These are phyloP conservation scores for Tipula vernalis DNA, from an alignment of 2,888 invertebrate genomes.

Conservation along the genomic window DNA sequence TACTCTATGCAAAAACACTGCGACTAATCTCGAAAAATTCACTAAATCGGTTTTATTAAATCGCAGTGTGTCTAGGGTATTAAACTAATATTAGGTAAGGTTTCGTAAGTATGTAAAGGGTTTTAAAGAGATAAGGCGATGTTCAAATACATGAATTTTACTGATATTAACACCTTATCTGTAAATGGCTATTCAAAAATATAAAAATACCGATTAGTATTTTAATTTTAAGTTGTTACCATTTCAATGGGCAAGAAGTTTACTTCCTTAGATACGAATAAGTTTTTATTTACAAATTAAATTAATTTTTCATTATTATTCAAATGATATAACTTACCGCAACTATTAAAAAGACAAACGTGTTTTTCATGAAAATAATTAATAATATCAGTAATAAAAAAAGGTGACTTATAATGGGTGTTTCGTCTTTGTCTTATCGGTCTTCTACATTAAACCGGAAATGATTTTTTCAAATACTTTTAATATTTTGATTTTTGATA, in stretches of 20 bases:
- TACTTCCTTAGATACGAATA: neutral
- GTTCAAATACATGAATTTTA: neutral
- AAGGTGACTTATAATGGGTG: neutral
- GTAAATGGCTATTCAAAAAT: neutral
- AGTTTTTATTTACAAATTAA: too few relatives aligned
- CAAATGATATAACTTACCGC: too few relatives aligned
- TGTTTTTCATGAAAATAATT: neutral
- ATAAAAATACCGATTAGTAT: neutral
- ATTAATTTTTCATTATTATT: too few relatives aligned
- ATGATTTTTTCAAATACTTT: neutral
- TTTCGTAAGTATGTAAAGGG: neutral
- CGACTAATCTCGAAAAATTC: too few relatives aligned
- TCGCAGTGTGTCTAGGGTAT: too few relatives aligned
- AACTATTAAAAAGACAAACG: neutral
- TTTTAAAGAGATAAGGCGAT: too few relatives aligned
- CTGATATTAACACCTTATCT: neutral
- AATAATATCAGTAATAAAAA: neutral
- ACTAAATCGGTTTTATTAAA: too few relatives aligned
- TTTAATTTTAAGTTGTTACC: neutral
- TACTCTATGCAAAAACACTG: too few relatives aligned
- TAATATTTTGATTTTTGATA: too few relatives aligned
- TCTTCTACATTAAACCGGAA: neutral
- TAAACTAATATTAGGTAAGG: too few relatives aligned
- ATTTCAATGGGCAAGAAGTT: neutral
- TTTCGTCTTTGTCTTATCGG: neutral